These are phyloP conservation scores for Trichonephila clavipes DNA, from an alignment of 1,140 invertebrate genomes.

Conservation along the genomic window DNA sequence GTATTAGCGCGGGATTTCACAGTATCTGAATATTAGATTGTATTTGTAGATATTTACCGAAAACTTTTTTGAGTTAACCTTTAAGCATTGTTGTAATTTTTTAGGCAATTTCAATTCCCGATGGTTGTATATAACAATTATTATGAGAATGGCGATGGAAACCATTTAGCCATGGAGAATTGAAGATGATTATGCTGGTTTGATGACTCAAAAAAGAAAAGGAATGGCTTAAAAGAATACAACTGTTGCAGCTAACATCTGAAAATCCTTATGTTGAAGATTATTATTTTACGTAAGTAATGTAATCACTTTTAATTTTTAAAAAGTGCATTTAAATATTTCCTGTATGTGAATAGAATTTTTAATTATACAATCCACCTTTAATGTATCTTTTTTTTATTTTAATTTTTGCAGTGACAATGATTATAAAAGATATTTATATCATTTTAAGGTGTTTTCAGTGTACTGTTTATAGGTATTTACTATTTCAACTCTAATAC, in stretches of 20 bases:
- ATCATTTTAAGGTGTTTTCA: too few relatives aligned
- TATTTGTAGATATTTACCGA: too few relatives aligned
- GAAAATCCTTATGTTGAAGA: conserved; percentile 83
- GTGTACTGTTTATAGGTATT: too few relatives aligned
- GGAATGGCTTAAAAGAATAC: conserved; percentile 96
- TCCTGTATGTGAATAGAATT: too few relatives aligned
- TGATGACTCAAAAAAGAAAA: conserved; percentile 96
- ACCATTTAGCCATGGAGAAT: background rate
- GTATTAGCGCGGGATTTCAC: too few relatives aligned
- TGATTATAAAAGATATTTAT: too few relatives aligned
- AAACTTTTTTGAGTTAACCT: too few relatives aligned
- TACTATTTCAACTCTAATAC: too few relatives aligned
- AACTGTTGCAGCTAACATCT: conserved; percentile 88
- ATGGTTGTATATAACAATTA: conserved; percentile 49
- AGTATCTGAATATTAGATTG: too few relatives aligned
- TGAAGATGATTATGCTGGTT: conserved; percentile 90
- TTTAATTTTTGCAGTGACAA: too few relatives aligned
- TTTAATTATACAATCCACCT: too few relatives aligned
- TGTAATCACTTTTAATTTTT: background rate
- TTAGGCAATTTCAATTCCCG: conserved; percentile 62
- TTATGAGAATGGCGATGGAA: conserved; percentile 48
- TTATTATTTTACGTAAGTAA: conserved; percentile 82
- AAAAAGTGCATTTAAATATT: background rate
- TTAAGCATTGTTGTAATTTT: background rate
- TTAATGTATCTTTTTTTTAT: too few relatives aligned